Evolutionary conservation across 37 sponge, comb jelly and placozoan species (phyloP).

Genomic region (Beroe ovata): DNA sequence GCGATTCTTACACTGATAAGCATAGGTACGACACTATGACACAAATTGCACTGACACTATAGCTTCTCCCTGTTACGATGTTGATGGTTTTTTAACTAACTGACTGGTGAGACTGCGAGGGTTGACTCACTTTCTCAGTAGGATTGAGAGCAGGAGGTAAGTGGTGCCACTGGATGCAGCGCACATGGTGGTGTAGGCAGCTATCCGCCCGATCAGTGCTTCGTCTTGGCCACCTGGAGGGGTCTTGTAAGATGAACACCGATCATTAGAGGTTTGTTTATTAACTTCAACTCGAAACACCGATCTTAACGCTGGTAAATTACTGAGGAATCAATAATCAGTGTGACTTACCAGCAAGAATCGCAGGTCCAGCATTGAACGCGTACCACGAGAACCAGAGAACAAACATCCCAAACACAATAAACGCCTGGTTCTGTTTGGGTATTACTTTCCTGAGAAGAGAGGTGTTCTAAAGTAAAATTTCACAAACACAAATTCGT

Average conservation of each 20-base stretch:
- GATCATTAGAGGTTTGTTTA: too few species aligned
- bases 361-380: slow-evolving; percentile 63
- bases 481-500: background rate
- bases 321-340: too few species aligned
- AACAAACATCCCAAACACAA: slow-evolving; percentile 62
- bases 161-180: slow-evolving; percentile 34
- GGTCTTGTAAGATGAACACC: too few species aligned
- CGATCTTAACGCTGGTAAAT: too few species aligned
- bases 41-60: too few species aligned
- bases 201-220: slow-evolving; percentile 11
- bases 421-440: slow-evolving; percentile 55
- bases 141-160: background rate
- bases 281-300: too few species aligned
- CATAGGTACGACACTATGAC: too few species aligned
- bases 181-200: slow-evolving; percentile 37
- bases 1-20: too few species aligned
- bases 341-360: slow-evolving; percentile 28
- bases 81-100: too few species aligned
- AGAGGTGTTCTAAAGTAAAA: background rate
- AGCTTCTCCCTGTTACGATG: too few species aligned
- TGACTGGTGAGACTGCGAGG: too few species aligned
- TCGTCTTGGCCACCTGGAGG: background rate
- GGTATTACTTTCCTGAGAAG: background rate
- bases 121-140: background rate
- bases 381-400: slow-evolving; percentile 60